phyloP scores from a whole-genome alignment of 1,140 invertebrate species.

The Asbolus verrucosus region DNA sequence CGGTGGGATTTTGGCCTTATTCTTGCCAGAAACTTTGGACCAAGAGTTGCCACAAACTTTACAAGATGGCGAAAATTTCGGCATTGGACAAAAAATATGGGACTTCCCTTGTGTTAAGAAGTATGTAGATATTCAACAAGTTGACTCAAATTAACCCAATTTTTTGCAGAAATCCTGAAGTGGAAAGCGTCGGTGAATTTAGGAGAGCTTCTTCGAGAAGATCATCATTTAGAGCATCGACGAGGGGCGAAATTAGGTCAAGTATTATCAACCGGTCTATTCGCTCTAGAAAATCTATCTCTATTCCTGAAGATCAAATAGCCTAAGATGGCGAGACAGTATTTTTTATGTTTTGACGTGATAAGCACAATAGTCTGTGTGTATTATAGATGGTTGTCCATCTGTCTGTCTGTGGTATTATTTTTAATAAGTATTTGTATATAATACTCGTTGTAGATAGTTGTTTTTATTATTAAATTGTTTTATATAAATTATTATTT shows the following conservation, averaged over 20 bases:
- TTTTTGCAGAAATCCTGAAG: constrained; percentile 60
- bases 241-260: constrained; percentile 75
- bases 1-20: constrained; percentile 78
- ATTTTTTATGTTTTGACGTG: constrained; percentile 26
- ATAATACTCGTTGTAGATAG: constrained; percentile 40
- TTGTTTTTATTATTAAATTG: constrained; percentile 9
- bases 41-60: constrained; percentile 86
- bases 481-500: constrained; percentile 15
- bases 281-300: constrained; percentile 53
- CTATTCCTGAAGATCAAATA: constrained; percentile 44
- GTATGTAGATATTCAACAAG: constrained; percentile 58
- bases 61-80: constrained; percentile 87
- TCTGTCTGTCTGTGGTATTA: constrained; percentile 47
- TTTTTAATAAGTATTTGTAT: constrained; percentile 35
- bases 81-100: constrained; percentile 81
- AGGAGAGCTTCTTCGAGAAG: constrained; percentile 63
- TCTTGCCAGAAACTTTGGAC: constrained; percentile 86
- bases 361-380: constrained; percentile 1
- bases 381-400: constrained; percentile 43
- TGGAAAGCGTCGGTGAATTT: constrained; percentile 59
- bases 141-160: constrained; percentile 59
- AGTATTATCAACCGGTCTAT: constrained; percentile 71
- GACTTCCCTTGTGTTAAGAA: constrained; percentile 80
- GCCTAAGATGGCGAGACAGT: constrained; percentile 17
- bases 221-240: constrained; percentile 71